Evolutionary conservation across 2,888 invertebrate species (phyloP), one percentile per base, ranked within the genome.

Genomic region (Aphidius colemani): DNA sequence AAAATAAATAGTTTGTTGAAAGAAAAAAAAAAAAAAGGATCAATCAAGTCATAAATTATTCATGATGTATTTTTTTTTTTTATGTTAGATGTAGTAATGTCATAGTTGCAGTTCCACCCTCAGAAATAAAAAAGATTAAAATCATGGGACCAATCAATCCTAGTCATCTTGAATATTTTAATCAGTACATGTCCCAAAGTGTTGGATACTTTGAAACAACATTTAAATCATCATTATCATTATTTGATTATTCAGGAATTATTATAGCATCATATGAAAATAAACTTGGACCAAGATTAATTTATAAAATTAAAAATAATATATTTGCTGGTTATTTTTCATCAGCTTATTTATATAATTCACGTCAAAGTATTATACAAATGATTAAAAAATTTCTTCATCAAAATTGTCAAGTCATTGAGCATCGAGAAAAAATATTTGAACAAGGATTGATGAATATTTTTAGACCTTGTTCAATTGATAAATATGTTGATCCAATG

Each of bases 21-120:
- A 13, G n/a, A n/a, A 40, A 41, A 39, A 53, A 49, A 57, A n/a
- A 61, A 13, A 66, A 53, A 40, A 30, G 11, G 13, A 50, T 49
- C 11, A 49, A 49, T 49, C 11, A n/a, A 18, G 7, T 11, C 1
- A 13, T n/a, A 10, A 3, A 43, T 44, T 7, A 18, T 44, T 30
- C 45, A 30, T 9, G 39, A 10, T 39, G 3, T 8, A 49, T 13
- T 11, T 49, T 13, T 30, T 30, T n/a, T 41, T 58, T 30, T 9
- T 46, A n/a, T 63, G 65, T 45, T 40, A 78, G 77, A 67, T 78
- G 76, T 61, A 63, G 70, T 45, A 72, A 71, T 48, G 74, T 73
- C 7, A 65, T 77, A 8, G 53, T 78, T 13, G 74, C 77, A 0
- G 70, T 75, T 7, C 74, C 78, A 30, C 77, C 78, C 2, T 70